Percentiles rank a stretch among this genome's conserved stretches.
Conservation (phyloP, 2,797 vertebrate genomes). For the Sebastes steindachneri region DNA sequence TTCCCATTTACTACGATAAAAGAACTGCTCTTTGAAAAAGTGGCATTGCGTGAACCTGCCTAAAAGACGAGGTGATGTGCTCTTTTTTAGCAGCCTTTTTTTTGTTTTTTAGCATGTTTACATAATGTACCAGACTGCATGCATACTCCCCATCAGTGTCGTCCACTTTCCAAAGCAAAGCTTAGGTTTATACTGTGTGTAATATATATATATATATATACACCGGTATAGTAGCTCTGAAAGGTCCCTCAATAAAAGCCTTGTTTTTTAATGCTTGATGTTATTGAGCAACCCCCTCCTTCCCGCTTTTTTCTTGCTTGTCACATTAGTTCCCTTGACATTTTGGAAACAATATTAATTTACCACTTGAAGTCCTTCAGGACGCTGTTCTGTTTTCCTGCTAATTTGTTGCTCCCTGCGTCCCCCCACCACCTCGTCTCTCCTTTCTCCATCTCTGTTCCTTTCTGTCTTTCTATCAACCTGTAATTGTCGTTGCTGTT, state of each 20-base stretch:
- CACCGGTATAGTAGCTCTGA: too few relatives aligned
- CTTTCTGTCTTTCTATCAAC: slow-evolving; percentile 23
- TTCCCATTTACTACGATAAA: neutral
- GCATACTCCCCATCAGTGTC: neutral
- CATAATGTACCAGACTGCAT: neutral
- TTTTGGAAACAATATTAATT: slow-evolving; percentile 59
- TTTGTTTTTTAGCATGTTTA: neutral
- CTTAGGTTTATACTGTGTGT: too few relatives aligned
- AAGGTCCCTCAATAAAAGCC: too few relatives aligned
- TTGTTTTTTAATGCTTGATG: neutral
- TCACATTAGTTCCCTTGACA: slow-evolving; percentile 25
- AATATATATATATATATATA: too few relatives aligned
- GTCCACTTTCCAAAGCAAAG: neutral
- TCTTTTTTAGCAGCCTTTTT: neutral
- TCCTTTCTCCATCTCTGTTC: neutral
- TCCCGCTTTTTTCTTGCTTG: neutral
- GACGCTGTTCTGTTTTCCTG: slow-evolving; percentile 26
- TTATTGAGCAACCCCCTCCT: neutral
- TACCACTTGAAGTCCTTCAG: slow-evolving; percentile 48
- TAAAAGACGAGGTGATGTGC: neutral
- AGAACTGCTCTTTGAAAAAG: neutral
- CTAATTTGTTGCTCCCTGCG: slow-evolving; percentile 31
- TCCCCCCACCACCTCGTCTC: neutral
- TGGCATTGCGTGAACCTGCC: neutral
- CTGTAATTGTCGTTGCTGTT: slow-evolving; percentile 9